Evolutionary conservation across 2,797 vertebrate species (phyloP).

Genomic region (Ceryle rudis): DNA sequence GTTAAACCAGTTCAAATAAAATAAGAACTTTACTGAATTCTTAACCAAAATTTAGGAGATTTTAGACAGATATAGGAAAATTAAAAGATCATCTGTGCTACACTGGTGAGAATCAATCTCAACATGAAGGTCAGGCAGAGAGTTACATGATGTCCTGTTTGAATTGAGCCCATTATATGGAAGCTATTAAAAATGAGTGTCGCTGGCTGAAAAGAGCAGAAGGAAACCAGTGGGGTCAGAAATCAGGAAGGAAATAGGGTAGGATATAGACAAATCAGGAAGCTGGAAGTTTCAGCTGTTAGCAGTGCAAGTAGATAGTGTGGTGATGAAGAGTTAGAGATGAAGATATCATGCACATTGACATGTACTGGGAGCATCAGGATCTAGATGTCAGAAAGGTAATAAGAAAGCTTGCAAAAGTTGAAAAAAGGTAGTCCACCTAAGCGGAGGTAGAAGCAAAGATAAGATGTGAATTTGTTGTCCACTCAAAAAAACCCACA

Average conservation of each 20-base stretch:
- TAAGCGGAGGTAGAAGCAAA: neutral
- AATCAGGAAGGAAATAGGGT: neutral
- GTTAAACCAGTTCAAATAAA: neutral
- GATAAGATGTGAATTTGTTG: neutral
- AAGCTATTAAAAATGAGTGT: neutral
- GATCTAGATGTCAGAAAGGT: neutral
- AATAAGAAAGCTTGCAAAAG: neutral
- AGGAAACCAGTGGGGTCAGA: neutral
- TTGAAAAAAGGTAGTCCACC: neutral
- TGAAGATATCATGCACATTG: neutral
- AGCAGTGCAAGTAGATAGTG: accelerated
- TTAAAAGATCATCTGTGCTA: neutral
- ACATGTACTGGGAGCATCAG: neutral
- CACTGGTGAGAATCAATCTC: neutral
- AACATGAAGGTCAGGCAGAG: neutral
- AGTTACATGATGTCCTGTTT: neutral
- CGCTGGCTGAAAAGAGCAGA: neutral
- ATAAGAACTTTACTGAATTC: neutral
- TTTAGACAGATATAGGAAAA: neutral
- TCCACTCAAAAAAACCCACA: neutral
- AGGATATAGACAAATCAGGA: neutral
- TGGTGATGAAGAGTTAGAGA: neutral
- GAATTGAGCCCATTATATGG: neutral
- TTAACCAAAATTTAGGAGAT: neutral
- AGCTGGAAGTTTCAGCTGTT: neutral